Conservation (phyloP, 2,797 vertebrate genomes). For the Dendrocincla fuliginosa region DNA sequence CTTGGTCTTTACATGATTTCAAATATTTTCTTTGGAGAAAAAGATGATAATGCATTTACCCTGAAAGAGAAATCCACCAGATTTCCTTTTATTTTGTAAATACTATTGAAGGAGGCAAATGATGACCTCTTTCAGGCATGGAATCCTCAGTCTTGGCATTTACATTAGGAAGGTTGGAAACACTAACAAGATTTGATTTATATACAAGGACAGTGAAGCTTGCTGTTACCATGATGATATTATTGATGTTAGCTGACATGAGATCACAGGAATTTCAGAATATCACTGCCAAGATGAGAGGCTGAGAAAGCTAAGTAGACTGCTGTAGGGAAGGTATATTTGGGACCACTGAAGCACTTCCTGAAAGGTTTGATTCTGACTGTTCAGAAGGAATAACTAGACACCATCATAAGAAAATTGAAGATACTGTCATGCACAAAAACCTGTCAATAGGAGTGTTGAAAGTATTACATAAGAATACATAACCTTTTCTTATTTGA, state of each 20-base stretch:
- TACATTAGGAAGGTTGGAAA: background rate
- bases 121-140: background rate
- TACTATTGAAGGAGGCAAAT: background rate
- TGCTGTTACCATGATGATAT: background rate
- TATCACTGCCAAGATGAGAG: background rate
- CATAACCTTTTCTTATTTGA: background rate
- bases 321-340: background rate
- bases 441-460: background rate
- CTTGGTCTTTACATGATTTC: background rate
- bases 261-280: background rate
- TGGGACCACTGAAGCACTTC: background rate
- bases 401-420: background rate
- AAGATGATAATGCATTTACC: background rate
- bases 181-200: background rate
- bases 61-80: background rate
- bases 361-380: background rate
- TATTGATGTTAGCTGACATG: background rate
- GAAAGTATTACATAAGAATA: background rate
- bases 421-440: background rate
- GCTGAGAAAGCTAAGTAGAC: background rate
- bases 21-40: background rate
- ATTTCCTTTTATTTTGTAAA: background rate
- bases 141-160: background rate
- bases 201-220: background rate
- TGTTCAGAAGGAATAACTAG: background rate